phyloP scores from a whole-genome alignment of 2,797 vertebrate genomes.

The Bradypodion ventrale region DNA sequence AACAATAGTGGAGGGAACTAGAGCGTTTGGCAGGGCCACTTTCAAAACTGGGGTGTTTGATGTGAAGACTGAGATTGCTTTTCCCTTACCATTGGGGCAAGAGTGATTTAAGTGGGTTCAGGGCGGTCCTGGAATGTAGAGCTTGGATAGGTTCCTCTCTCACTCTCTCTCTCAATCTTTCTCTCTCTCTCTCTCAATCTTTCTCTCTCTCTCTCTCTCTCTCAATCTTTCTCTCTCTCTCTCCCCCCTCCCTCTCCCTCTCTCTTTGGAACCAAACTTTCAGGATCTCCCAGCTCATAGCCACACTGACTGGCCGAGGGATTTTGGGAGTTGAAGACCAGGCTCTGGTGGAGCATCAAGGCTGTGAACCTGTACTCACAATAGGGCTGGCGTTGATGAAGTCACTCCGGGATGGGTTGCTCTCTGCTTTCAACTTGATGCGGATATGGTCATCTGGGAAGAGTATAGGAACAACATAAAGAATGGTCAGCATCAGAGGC shows the following conservation, averaged over 20 bases:
- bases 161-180: no score
- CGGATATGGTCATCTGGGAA: conserved; percentile 89
- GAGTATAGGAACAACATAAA: conserved; percentile 6
- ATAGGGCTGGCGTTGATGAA: conserved; percentile 97
- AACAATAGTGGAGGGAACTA: no score
- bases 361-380: conserved; percentile 77
- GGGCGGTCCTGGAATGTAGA: accelerated
- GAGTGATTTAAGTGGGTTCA: neutral
- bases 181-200: no score
- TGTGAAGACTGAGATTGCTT: neutral
- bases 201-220: no score
- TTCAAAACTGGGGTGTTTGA: neutral
- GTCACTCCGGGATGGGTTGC: conserved; percentile 87
- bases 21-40: neutral
- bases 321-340: no score
- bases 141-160: no score
- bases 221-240: no score
- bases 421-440: conserved; percentile 91
- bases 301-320: no score
- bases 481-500: neutral
- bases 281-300: no score
- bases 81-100: neutral
- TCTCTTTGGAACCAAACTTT: no score
- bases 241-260: no score
- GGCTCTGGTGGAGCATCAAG: neutral